phyloP scores from a whole-genome alignment of 2,797 vertebrate species.

The Sylvia borin region DNA sequence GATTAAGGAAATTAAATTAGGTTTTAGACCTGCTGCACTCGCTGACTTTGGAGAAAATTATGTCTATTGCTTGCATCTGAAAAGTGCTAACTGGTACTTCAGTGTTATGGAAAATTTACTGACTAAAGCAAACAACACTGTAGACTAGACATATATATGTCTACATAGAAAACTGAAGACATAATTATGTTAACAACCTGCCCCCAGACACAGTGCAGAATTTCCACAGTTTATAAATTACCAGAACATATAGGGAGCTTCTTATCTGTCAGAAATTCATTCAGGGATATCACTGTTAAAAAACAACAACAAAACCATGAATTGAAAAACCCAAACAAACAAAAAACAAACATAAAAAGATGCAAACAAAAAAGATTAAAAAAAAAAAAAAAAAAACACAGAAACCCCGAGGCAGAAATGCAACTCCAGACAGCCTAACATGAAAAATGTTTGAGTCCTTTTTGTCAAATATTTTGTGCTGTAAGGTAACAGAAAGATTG shows the following conservation, averaged over 20 bases:
- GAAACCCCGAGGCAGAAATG: neutral
- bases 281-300: neutral
- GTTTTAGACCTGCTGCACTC: neutral
- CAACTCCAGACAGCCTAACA: neutral
- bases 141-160: neutral
- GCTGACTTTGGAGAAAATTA: neutral
- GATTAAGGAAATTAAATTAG: neutral
- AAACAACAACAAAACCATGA: neutral
- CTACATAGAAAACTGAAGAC: neutral
- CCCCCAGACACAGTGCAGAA: neutral
- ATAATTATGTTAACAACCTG: neutral
- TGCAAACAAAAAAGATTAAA: neutral
- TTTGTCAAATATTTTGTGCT: neutral
- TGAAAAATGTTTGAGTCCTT: neutral
- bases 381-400: neutral
- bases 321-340: rapidly evolving
- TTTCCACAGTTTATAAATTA: neutral
- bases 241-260: neutral
- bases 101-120: neutral
- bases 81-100: neutral
- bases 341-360: neutral
- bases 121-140: neutral
- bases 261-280: neutral
- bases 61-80: neutral
- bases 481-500: neutral